A percentile compares a stretch with the other conserved stretches of the same genome.
These are phyloP conservation scores for Amblyopsis hoosieri DNA, from an alignment of 2,797 vertebrate genomes.

Conservation along the genomic window DNA sequence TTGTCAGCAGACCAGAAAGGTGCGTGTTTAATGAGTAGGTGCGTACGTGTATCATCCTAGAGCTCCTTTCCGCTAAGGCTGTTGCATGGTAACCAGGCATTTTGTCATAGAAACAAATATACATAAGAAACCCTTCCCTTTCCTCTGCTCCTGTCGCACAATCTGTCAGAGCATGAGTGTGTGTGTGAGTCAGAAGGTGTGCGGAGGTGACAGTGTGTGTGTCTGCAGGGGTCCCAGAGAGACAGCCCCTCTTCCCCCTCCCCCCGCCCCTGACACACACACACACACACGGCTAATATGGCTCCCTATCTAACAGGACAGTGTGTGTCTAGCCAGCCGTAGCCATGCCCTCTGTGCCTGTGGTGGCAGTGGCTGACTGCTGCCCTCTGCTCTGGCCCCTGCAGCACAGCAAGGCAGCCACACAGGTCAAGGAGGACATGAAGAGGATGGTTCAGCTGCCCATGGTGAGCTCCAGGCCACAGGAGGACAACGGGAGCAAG, in stretches of 20 bases:
- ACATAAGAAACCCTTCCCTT: conserved; percentile 30
- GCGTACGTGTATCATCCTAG: conserved; percentile 30
- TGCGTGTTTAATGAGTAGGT: conserved; percentile 6
- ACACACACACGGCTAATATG: neutral
- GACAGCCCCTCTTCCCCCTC: neutral
- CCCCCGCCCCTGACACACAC: neutral
- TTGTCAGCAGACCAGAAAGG: conserved; percentile 5
- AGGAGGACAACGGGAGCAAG: conserved; percentile 42
- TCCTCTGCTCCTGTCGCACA: conserved; percentile 19
- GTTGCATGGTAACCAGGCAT: conserved; percentile 74
- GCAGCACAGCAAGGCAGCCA: conserved; percentile 87
- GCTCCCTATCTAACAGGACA: conserved; percentile 4
- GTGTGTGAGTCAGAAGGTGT: conserved; percentile 10
- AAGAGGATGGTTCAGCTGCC: conserved; percentile 85
- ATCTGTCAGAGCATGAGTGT: conserved; percentile 11
- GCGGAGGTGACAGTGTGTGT: neutral
- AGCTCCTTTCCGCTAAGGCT: conserved; percentile 58
- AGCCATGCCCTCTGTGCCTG: neutral
- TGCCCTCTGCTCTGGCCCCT: conserved; percentile 66
- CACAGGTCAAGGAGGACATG: conserved; percentile 89
- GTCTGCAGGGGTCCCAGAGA: conserved; percentile 14
- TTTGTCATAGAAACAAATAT: conserved; percentile 69
- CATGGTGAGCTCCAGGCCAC: conserved; percentile 65
- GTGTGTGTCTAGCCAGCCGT: conserved; percentile 4
- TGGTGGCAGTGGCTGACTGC: conserved; percentile 63